Conservation (phyloP, 2,888 invertebrate genomes). For the Romanomermis culicivorax region DNA sequence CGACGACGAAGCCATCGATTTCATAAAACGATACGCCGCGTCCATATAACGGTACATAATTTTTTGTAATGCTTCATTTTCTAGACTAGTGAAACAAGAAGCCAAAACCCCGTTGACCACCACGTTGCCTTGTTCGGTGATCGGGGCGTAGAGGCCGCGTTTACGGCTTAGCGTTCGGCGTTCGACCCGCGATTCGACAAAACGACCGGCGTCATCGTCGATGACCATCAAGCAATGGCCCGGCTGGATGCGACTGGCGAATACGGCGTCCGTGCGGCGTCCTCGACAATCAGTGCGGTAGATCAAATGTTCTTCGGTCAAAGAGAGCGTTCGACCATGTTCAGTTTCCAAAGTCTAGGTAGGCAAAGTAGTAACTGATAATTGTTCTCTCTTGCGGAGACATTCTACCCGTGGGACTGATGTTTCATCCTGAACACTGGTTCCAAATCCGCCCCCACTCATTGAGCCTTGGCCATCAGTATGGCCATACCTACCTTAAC, state of each 20-base stretch:
- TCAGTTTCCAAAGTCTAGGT: not conserved
- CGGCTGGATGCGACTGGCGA: not conserved
- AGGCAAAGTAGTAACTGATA: too few species aligned
- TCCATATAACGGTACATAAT: not conserved
- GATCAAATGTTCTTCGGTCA: constrained; percentile 1
- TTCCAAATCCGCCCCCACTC: too few species aligned
- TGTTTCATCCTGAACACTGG: too few species aligned
- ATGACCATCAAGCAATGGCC: not conserved
- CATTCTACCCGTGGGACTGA: too few species aligned
- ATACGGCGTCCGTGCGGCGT: not conserved
- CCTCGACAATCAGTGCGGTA: not conserved
- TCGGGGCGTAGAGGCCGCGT: not conserved
- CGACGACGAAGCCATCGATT: not conserved
- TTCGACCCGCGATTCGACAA: not conserved
- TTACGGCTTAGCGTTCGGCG: not conserved
- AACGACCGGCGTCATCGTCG: too few species aligned
- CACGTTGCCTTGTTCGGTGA: constrained; percentile 2
- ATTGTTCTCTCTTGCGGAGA: too few species aligned
- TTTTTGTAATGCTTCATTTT: not conserved
- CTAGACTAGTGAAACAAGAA: not conserved
- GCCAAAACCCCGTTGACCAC: constrained; percentile 3
- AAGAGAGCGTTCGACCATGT: not conserved
- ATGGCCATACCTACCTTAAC: too few species aligned
- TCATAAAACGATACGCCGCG: not conserved
- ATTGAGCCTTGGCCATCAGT: too few species aligned